Base-by-base conservation (phyloP, 2,113 vertebrate species). In the Morphnarchus princeps region DNA sequence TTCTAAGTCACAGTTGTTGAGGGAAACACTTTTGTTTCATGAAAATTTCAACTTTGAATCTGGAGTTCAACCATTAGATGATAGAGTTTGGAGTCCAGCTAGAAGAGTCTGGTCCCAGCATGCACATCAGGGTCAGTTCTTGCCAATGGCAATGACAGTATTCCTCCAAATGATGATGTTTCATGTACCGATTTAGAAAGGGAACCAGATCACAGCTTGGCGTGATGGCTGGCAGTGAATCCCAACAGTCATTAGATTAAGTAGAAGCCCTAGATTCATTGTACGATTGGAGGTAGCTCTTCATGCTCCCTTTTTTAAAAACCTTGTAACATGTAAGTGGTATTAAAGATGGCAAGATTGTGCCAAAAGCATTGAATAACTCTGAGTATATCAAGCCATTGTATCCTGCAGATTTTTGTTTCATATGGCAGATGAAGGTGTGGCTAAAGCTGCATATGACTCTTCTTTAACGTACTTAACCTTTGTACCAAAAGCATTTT, bases 391-490 rank as follows among this genome's bases (percentile, higher is more conserved):
- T 90, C 7, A 13, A 55, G 36, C 61, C 52, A 31, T 49, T 59
- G 32, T 47, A 65, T 54, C 45, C 69, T 83, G 73, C 42, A 29
- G 61, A 8, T 34, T 94, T 85, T 76, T 42, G 40, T 91, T 89
- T 42, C 28, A 3, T 31, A 10, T 78, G 50, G 74, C 50, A 45
- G 71, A 14, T 17, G 7, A 73, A 90, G 90, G 69, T 72, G 92
- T 96, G 86, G 86, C 94, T 87, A 69, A 87, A 79, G 80, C 83
- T 89, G 89, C 79, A 71, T 25, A 7, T 59, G 71, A 52, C 52
- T 92, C 76, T 49, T 86, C 83, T 95, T 74, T 87, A 92, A 86
- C 25, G 57, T 82, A 26, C 77, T 95, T 97, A 96, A 88, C 92
- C 90, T 95, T 89, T 87, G 89, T 72, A 52, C 69, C 47, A 57